A percentile compares a stretch with the other conserved stretches of the same genome.
Conservation (phyloP, 2,113 vertebrate genomes). For the Gracilinanus agilis region DNA sequence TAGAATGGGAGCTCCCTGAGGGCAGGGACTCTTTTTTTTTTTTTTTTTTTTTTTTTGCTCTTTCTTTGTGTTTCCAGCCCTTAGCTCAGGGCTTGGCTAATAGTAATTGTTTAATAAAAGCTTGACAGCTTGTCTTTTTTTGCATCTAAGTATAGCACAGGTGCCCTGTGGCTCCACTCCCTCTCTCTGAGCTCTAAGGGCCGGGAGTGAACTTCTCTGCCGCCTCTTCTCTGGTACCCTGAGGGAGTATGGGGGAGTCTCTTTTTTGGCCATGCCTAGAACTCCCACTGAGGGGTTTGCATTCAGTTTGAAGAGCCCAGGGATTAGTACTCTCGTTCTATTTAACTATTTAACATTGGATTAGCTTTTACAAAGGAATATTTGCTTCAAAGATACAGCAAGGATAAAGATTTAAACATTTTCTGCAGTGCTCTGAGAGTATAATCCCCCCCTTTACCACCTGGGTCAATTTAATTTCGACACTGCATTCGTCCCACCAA, state of each 20-base stretch:
- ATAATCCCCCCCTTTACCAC: background rate
- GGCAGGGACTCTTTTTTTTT: background rate
- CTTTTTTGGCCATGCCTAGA: background rate
- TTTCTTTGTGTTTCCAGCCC: background rate
- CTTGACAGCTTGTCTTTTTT: background rate
- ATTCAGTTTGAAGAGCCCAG: background rate
- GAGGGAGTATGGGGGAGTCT: background rate
- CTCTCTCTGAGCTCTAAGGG: background rate
- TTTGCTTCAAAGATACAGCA: background rate
- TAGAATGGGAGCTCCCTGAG: background rate
- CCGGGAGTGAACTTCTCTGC: fast-evolving
- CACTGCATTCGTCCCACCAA: background rate
- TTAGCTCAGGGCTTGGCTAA: background rate
- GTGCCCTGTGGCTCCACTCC: background rate
- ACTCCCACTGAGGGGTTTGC: background rate
- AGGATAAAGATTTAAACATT: background rate
- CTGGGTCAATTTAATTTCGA: background rate
- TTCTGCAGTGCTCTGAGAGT: background rate
- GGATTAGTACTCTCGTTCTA: background rate
- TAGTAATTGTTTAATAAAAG: background rate
- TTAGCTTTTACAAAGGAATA: background rate
- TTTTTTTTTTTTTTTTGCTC: too few relatives aligned
- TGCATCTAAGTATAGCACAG: background rate
- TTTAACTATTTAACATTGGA: background rate
- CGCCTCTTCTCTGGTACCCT: background rate